Conservation (phyloP, 2,888 invertebrate genomes). For the Chaitophorus viminalis region DNA sequence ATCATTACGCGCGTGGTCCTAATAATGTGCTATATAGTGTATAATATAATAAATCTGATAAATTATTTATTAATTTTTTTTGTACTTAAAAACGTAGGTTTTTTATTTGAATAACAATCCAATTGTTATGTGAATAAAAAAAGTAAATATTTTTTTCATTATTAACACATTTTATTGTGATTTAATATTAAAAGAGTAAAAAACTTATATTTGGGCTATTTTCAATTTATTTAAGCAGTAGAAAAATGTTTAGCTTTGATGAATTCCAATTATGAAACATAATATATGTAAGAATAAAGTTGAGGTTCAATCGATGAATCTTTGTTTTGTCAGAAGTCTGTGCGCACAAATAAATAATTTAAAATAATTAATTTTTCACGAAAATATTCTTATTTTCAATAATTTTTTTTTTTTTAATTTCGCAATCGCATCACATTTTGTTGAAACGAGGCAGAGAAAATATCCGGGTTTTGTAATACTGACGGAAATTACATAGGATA, state of each 20-base stretch:
- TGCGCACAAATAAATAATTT: not conserved
- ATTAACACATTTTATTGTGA: conserved; percentile 9
- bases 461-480: conserved; percentile 5
- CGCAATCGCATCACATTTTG: not conserved
- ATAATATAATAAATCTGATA: conserved; percentile 23
- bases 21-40: not conserved
- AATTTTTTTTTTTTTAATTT: not conserved
- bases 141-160: not conserved
- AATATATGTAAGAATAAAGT: not conserved
- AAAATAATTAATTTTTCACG: too few species aligned
- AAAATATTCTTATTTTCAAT: too few species aligned
- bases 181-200: not conserved
- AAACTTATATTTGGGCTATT: not conserved
- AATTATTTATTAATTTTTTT: conserved; percentile 14
- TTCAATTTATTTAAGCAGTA: not conserved
- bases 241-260: not conserved
- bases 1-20: conserved; percentile 27
- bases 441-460: not conserved
- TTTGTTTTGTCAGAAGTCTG: not conserved
- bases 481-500: conserved; percentile 17
- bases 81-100: not conserved
- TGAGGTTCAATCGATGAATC: not conserved
- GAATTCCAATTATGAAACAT: not conserved
- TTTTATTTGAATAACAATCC: not conserved
- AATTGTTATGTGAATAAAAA: not conserved